Conservation (phyloP, 2,797 vertebrate species). For the Serranus cabrilla region DNA sequence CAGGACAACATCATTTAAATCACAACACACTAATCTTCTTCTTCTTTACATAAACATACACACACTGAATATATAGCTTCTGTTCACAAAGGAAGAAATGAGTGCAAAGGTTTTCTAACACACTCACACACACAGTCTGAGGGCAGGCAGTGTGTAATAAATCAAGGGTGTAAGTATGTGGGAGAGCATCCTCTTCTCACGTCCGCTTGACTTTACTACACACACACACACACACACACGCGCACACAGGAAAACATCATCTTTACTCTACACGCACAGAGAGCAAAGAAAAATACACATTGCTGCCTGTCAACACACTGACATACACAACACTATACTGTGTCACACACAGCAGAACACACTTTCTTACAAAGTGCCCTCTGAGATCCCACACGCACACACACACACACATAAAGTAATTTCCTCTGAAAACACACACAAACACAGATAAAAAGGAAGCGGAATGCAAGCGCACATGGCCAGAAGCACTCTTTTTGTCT, state of each 20-base stretch:
- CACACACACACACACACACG: constrained; percentile 34
- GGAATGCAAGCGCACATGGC: constrained; percentile 64
- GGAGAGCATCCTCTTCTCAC: constrained; percentile 65
- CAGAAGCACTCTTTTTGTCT: constrained; percentile 65
- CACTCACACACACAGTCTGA: constrained; percentile 34
- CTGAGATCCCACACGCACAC: constrained; percentile 32
- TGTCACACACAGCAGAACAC: constrained; percentile 20
- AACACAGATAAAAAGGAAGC: constrained; percentile 68
- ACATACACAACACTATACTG: constrained; percentile 38
- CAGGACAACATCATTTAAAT: neutral
- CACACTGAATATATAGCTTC: constrained; percentile 11
- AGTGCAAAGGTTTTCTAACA: constrained; percentile 34
- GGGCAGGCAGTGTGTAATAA: constrained; percentile 55
- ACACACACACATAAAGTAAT: constrained; percentile 47
- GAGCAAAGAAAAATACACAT: constrained; percentile 54
- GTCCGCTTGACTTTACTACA: constrained; percentile 58
- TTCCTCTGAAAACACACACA: constrained; percentile 64
- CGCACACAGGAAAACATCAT: constrained; percentile 48
- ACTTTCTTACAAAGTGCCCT: constrained; percentile 40
- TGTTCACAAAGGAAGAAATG: constrained; percentile 29
- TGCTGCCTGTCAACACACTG: constrained; percentile 35
- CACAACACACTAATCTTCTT: constrained; percentile 4
- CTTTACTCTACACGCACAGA: constrained; percentile 36
- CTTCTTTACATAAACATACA: neutral
- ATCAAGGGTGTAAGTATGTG: constrained; percentile 61